Evolutionary conservation across 1,140 invertebrate genomes (phyloP).

Genomic region (Teleopsis dalmanni): DNA sequence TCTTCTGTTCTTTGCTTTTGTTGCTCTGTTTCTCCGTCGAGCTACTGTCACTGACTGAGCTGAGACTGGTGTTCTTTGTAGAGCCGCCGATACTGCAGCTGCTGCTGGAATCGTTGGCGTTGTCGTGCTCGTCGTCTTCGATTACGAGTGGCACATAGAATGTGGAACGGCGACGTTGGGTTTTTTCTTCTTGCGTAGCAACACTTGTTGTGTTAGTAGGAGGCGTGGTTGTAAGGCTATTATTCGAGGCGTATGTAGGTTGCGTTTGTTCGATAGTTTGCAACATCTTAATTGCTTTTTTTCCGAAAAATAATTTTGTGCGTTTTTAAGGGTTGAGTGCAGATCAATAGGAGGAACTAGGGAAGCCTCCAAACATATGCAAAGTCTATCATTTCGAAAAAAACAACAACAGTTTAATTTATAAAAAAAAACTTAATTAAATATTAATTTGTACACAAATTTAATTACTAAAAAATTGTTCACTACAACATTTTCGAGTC

Average conservation of each 20-base stretch:
- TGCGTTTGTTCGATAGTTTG: slow-evolving; percentile 8
- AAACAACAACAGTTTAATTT: too few species aligned
- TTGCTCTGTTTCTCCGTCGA: background rate
- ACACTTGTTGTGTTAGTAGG: background rate
- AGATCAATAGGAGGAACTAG: too few species aligned
- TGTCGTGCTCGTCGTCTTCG: slow-evolving; percentile 29
- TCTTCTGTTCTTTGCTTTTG: slow-evolving; percentile 14
- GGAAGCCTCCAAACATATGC: too few species aligned
- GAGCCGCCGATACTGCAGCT: slow-evolving; percentile 3
- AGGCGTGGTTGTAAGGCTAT: background rate
- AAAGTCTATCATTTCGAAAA: too few species aligned
- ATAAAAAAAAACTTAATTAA: too few species aligned
- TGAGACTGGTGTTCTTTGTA: slow-evolving; percentile 5
- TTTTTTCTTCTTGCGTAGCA: slow-evolving; percentile 28
- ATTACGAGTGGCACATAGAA: slow-evolving; percentile 54
- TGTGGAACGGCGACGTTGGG: slow-evolving; percentile 49
- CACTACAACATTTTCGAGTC: too few species aligned
- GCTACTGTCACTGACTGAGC: background rate
- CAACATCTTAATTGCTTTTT: slow-evolving; percentile 10
- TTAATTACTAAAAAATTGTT: too few species aligned
- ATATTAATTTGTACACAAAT: too few species aligned
- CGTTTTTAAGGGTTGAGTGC: background rate
- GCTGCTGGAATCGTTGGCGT: background rate
- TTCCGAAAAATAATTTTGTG: background rate
- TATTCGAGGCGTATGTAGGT: slow-evolving; percentile 1